Conservation (phyloP, 1,140 invertebrate species). For the Psix sp. region DNA sequence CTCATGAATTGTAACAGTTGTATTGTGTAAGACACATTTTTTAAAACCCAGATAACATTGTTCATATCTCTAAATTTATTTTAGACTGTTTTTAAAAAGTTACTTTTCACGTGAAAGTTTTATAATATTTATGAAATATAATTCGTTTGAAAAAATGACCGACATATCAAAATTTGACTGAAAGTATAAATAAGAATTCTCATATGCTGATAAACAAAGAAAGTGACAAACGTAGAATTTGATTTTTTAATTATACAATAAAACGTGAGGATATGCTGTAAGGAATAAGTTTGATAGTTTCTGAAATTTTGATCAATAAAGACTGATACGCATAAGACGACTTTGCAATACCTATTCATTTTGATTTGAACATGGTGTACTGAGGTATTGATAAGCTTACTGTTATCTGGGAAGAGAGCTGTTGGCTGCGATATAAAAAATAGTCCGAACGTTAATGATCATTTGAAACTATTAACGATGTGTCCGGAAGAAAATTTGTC, state of each 20-base stretch:
- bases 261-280: constrained; percentile 3
- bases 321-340: constrained; percentile 55
- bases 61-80: constrained; percentile 13
- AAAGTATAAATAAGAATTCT: neutral
- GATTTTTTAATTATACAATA: constrained; percentile 23
- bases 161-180: constrained; percentile 34
- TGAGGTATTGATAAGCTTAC: constrained; percentile 43
- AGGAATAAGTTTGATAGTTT: constrained; percentile 34
- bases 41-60: constrained; percentile 49
- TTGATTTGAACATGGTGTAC: constrained; percentile 4
- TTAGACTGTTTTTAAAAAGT: too few relatives aligned
- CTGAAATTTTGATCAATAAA: constrained; percentile 41
- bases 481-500: constrained; percentile 41
- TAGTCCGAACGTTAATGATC: constrained; percentile 34
- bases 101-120: too few relatives aligned
- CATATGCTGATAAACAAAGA: too few relatives aligned
- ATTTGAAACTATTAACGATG: constrained; percentile 38
- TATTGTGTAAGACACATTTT: constrained; percentile 20
- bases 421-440: constrained; percentile 20
- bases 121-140: neutral
- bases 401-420: constrained; percentile 37
- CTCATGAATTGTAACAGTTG: constrained; percentile 5
- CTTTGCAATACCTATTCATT: constrained; percentile 41
- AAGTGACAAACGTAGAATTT: neutral
- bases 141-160: constrained; percentile 3